Percentiles rank a stretch among this genome's conserved stretches.
These are phyloP conservation scores for Notocelia uddmanniana DNA, from an alignment of 2,888 invertebrate species.

Conservation along the genomic window DNA sequence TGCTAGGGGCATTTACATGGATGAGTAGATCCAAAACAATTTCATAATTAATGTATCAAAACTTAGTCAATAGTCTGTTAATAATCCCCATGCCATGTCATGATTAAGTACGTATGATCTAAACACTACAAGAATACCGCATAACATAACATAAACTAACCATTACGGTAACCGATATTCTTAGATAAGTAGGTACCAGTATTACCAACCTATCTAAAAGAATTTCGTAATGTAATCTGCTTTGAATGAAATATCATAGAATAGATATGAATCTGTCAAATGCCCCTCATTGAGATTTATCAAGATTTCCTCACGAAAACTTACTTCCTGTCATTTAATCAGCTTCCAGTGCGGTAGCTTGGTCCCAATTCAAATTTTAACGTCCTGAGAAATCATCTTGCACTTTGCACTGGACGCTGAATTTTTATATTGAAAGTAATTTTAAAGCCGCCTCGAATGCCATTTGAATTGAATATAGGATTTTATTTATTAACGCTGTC, in stretches of 20 bases:
- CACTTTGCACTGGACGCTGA: too few relatives aligned
- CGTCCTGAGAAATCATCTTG: too few relatives aligned
- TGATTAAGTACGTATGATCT: too few relatives aligned
- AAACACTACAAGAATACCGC: not conserved
- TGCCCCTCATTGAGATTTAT: conserved; percentile 7
- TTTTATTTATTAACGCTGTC: too few relatives aligned
- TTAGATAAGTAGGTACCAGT: not conserved
- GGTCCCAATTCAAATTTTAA: not conserved
- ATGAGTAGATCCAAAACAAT: too few relatives aligned
- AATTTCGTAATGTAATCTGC: conserved; percentile 2
- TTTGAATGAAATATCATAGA: conserved; percentile 9
- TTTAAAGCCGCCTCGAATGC: too few relatives aligned
- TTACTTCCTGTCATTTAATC: not conserved
- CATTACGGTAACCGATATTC: not conserved
- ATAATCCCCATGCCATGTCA: too few relatives aligned
- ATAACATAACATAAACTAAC: not conserved
- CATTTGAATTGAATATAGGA: too few relatives aligned
- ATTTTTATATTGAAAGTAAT: too few relatives aligned
- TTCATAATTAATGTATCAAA: too few relatives aligned
- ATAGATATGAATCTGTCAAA: conserved; percentile 26
- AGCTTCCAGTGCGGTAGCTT: not conserved
- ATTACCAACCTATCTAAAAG: not conserved
- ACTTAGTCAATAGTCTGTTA: too few relatives aligned
- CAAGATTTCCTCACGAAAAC: conserved; percentile 28
- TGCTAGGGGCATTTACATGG: too few relatives aligned